These are phyloP conservation scores for Pristionchus exspectatus DNA, from an alignment of 2,888 invertebrate species.

Conservation along the genomic window DNA sequence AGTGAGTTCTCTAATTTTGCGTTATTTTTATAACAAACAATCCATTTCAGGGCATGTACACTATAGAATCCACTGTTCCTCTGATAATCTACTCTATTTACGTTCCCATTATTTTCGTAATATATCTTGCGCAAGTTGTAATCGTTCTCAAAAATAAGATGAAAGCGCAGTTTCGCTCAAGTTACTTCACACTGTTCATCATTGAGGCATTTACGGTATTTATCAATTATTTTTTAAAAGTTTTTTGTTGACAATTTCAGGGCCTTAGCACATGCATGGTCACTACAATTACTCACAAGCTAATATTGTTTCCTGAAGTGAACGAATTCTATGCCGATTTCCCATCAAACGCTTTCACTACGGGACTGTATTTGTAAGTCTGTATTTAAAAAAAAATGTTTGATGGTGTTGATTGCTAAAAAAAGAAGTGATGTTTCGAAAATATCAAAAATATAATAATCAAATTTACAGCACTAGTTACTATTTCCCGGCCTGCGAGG, in stretches of 20 bases:
- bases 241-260: not conserved
- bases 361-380: constrained; percentile 10
- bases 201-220: not conserved
- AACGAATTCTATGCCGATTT: not conserved
- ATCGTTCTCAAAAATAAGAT: not conserved
- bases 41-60: not conserved
- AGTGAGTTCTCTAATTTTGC: too few species aligned
- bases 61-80: not conserved
- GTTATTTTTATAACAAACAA: too few species aligned
- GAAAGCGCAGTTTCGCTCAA: not conserved
- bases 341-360: not conserved
- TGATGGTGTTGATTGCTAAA: not conserved
- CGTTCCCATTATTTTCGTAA: not conserved
- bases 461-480: not conserved
- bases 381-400: not conserved
- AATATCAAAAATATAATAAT: too few species aligned
- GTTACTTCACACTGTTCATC: constrained; percentile 12
- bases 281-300: not conserved
- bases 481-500: constrained; percentile 3
- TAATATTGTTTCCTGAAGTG: not conserved
- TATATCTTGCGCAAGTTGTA: not conserved
- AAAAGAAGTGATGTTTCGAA: not conserved
- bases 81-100: constrained; percentile 2
- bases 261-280: not conserved
- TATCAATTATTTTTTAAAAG: not conserved